Evolutionary conservation across 2,797 vertebrate genomes (phyloP).

Genomic region (Diglossa cyanea): DNA sequence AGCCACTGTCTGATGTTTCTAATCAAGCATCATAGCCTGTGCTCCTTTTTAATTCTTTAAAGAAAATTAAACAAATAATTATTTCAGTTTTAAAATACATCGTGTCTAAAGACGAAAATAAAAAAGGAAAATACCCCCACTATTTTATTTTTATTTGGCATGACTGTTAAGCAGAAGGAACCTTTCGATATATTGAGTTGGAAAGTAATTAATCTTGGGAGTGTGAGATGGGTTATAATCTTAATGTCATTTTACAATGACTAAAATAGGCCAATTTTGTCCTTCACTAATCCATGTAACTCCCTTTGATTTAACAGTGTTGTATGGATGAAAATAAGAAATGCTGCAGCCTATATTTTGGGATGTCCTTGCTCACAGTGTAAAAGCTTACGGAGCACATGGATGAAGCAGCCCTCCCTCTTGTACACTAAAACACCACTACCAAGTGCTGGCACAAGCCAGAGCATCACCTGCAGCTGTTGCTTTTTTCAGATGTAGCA

Average conservation of each 20-base stretch:
- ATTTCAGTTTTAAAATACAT: background rate
- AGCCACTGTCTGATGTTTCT: background rate
- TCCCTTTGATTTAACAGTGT: slow-evolving; percentile 7
- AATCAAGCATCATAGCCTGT: background rate
- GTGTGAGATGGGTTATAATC: slow-evolving; percentile 11
- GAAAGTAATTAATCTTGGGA: slow-evolving; percentile 17
- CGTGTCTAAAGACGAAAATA: background rate
- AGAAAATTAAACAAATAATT: background rate
- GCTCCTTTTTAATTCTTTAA: background rate
- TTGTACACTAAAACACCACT: background rate
- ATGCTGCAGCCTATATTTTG: background rate
- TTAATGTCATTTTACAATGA: background rate
- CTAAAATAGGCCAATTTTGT: too few relatives aligned
- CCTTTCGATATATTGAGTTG: background rate
- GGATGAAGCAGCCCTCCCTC: background rate
- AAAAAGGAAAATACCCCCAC: background rate
- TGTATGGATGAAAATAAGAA: background rate
- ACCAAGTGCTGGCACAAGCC: background rate
- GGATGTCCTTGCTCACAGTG: background rate
- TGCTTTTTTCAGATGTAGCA: background rate
- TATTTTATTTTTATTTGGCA: background rate
- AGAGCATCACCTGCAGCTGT: background rate
- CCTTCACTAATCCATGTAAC: background rate
- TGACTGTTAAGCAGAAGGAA: background rate
- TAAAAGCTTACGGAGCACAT: background rate